Base-by-base conservation (phyloP, 2,888 invertebrate genomes). In the Drosophila picticornis region DNA sequence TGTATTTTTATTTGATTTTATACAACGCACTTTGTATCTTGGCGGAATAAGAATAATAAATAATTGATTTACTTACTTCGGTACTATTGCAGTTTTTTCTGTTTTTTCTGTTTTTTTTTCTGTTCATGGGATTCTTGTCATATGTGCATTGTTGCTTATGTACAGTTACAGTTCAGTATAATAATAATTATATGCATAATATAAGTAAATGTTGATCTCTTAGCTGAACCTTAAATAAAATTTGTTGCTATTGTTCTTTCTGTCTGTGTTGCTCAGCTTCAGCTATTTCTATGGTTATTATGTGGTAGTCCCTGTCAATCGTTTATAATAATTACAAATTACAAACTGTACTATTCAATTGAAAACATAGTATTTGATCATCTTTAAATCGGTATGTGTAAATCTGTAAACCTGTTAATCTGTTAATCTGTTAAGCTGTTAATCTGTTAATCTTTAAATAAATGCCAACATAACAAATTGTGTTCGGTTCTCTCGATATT, bases 281-380 rank as follows among this genome's bases (percentile, higher is more conserved):
- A 78, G 70, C 81, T 90, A 80, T 85, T 83, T 88, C 73, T 88
- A 80, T 86, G 61, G 71, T 69, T 68, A 86, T 85, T 86, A 87
- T 67, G 60, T 87, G 83, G 84, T 91, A 91, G 85, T 91, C 91
- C 91, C 91, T 91, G 91, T 91, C 91, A 91, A 83, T 90, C 80
- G 90, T 84, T 82, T 31, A 87, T 87, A 88, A 86, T 79, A 60
- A 83, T 91, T 46, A 38, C 55, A 55, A 66, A 80, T 80, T 77
- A 78, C 77, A 90, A 85, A 83, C 81, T 69, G 75, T 53, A 59
- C 64, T 78, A 62, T 65, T 65, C 22, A 64, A 63, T 67, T 51
- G 57, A 72, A 77, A 81, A 77, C 71, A 75, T 75, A 66, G 25
- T 53, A 43, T 70, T 57, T 57, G 36, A 64, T 70, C 38, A 77